Conservation (phyloP, 2,888 invertebrate genomes). For the Dolichomitus sp. region DNA sequence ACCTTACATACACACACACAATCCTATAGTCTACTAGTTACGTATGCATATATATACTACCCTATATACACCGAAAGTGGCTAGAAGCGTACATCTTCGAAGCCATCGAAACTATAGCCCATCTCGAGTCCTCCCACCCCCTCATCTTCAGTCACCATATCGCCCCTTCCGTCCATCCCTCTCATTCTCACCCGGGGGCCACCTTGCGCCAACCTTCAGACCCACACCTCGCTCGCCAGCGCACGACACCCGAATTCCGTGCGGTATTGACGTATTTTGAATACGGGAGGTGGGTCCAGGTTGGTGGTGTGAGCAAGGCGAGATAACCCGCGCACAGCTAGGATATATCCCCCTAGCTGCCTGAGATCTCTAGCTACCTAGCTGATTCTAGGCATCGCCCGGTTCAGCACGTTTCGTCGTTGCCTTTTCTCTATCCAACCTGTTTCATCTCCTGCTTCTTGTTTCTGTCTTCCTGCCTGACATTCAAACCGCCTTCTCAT, state of each 20-base stretch:
- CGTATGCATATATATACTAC: background rate
- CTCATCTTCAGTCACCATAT: conserved; percentile 20
- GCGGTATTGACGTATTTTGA: conserved; percentile 81
- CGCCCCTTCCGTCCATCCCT: conserved; percentile 4
- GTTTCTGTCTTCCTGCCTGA: conserved; percentile 1
- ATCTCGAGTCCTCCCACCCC: background rate
- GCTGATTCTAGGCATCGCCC: conserved; percentile 50
- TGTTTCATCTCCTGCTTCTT: conserved; percentile 44
- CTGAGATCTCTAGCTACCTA: conserved; percentile 42
- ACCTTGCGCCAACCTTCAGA: conserved; percentile 59
- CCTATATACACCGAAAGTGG: background rate
- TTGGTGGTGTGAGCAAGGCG: conserved; percentile 53
- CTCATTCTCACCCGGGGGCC: conserved; percentile 42
- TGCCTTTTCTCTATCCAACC: conserved; percentile 64
- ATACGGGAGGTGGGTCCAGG: conserved; percentile 63
- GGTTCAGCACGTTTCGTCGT: conserved; percentile 68
- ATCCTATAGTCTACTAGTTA: background rate
- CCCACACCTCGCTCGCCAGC: conserved; percentile 43
- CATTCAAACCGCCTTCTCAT: background rate
- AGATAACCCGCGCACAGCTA: conserved; percentile 69
- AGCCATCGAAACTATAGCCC: conserved; percentile 1
- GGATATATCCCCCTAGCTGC: conserved; percentile 74
- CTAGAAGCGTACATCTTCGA: conserved; percentile 16
- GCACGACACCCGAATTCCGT: conserved; percentile 70
- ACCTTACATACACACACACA: background rate